Base-by-base conservation (phyloP, 2,113 vertebrate genomes). In the Chaetura pelagica region DNA sequence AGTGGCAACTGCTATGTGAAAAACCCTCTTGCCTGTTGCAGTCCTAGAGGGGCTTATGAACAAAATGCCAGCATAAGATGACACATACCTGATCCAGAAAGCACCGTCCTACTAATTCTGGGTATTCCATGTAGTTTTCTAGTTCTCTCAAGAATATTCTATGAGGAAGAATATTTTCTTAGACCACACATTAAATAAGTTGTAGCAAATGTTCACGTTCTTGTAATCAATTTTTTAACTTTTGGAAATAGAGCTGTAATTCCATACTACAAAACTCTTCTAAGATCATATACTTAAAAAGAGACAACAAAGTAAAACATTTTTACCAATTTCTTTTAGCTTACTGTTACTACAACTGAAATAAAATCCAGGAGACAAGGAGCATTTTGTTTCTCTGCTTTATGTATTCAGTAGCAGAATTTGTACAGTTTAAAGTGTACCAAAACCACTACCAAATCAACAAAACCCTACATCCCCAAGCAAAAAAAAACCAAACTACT, bases 121-220 rank as follows among this genome's bases (percentile, higher is more conserved):
- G 99, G 89, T 98, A 98, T 95, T 99, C 98, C 7, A 98, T 93
- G 71, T 99, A 99, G 83, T 98, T 98, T 97, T 99, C 99, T 83
- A 99, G 93, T 96, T 99, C 99, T 97, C 98, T 98, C 91, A 99
- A 97, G 88, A 99, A 99, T 63, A 99, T 99, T 95, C 99, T 99
- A 54, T 8, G 75, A 90, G 76, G 44, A 93, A 95, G 76, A 96
- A 67, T 14, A 62, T 74, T 74, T 89, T 87, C 40, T 94, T 76
- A 96, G 62, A 67, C 15, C 12, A 44, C 4, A 18, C 1, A 2
- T 57, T 68, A 46, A 40, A 76, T 40, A 40, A 72, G 8, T 7
- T 52, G 35, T 15, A 66, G 29, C 2, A 40, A 64, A 11, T 1
- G 1, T 23, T 44, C 10, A 38, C 24, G 42, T 29, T 78, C 48